Conservation (phyloP, 2,113 vertebrate species). For the Tychaedon coryphoeus region DNA sequence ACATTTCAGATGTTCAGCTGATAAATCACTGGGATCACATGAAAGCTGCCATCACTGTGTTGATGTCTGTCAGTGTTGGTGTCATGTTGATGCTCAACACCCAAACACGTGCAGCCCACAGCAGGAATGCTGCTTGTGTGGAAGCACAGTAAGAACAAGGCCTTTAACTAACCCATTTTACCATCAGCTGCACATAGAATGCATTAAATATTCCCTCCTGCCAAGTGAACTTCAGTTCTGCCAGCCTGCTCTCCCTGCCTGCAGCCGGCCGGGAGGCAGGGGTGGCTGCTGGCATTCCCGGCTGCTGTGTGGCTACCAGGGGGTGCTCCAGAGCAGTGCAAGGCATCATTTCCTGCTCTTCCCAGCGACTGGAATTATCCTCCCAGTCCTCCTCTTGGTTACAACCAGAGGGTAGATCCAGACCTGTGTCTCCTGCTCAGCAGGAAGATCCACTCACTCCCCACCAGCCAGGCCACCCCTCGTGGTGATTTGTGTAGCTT, state of each 20-base stretch:
- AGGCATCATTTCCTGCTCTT: background rate
- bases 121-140: background rate
- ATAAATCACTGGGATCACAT: background rate
- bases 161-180: background rate
- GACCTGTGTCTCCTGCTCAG: conserved; percentile 64
- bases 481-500: conserved; percentile 66
- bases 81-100: background rate
- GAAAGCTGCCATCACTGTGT: background rate
- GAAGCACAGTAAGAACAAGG: background rate
- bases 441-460: conserved; percentile 49
- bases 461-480: conserved; percentile 28
- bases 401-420: conserved; percentile 59
- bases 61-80: background rate
- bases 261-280: background rate
- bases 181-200: background rate
- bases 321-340: conserved; percentile 65
- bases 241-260: background rate
- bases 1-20: background rate
- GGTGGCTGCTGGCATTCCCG: background rate
- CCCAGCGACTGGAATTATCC: conserved; percentile 49
- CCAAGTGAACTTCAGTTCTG: background rate
- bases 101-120: background rate
- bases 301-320: conserved; percentile 26
- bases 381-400: conserved; percentile 15
- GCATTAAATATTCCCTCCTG: background rate